Evolutionary conservation across 1,140 invertebrate genomes (phyloP), one percentile per base, ranked within the genome.

Genomic region (Atta colombica): DNA sequence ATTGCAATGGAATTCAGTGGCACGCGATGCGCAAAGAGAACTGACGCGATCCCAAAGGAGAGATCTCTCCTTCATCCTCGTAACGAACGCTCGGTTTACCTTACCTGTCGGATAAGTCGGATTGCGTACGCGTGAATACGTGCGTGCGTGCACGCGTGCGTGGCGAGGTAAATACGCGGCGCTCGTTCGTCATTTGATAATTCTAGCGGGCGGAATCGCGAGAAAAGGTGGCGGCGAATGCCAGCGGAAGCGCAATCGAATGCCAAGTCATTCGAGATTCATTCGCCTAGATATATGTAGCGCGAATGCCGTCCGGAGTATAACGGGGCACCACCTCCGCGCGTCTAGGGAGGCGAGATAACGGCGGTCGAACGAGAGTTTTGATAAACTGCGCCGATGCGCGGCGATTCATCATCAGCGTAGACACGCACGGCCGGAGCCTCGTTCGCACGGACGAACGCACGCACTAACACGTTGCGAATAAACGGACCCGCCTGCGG

Each of bases 161-260:
- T 16, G 25, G 31, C 28, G 55, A 8, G 39, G 31, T 69, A 69
- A 68, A 55, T 16, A 25, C 75, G 16, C 75, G 75, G 35, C 75
- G 77, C 68, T 74, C 80, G 68, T 82, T 61, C 80, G 80, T 82
- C 80, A 82, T 35, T 74, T 35, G 68, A 82, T 74, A 82, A 82
- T 61, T 28, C 69, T 45, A 45, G 51, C 80, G 25, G 71, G 80
- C 68, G 80, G 80, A 82, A 82, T 18, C 35, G 66, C 80, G 80
- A 82, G 68, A 55, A 69, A 65, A 77, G 75, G 77, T 60, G 60
- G 60, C 45, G 45, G 77, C 63, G 63, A 72, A 82, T 72, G 55
- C 80, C 51, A 82, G 80, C 68, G 80, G 80, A 82, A 82, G 80
- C 80, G 80, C 80, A 72, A 72, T 82, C 80, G 80, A 82, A 82